phyloP scores from a whole-genome alignment of 2,113 vertebrate genomes.

The Numenius arquata region DNA sequence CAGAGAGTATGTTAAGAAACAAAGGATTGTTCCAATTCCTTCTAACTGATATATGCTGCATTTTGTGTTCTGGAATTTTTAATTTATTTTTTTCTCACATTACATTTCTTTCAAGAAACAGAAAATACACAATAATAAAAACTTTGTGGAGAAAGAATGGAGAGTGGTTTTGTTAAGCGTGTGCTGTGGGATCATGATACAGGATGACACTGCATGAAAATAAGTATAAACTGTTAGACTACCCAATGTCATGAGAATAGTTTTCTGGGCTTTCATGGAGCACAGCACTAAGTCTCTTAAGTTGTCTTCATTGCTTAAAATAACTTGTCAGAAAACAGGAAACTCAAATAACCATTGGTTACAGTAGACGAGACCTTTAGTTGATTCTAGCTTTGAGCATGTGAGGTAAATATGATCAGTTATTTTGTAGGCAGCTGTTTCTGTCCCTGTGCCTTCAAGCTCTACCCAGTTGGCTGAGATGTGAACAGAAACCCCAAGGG shows the following conservation, averaged over 20 bases:
- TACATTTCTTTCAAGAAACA: neutral
- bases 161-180: neutral
- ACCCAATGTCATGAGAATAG: neutral
- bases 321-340: neutral
- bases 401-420: neutral
- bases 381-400: neutral
- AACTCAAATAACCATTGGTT: neutral
- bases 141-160: neutral
- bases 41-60: neutral
- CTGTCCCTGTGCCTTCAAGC: constrained; percentile 8
- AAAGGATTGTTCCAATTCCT: neutral
- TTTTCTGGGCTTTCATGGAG: neutral
- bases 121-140: neutral
- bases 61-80: neutral
- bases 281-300: neutral
- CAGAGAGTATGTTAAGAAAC: neutral
- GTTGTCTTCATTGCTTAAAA: neutral
- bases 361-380: neutral
- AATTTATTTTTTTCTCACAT: neutral
- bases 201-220: neutral
- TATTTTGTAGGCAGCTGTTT: constrained; percentile 20
- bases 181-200: neutral
- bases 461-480: neutral
- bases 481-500: constrained; percentile 26
- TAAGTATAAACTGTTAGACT: neutral